Percentiles rank a stretch among this genome's conserved stretches.
Conservation (phyloP, 2,888 invertebrate species). For the Stenodera caucasica region DNA sequence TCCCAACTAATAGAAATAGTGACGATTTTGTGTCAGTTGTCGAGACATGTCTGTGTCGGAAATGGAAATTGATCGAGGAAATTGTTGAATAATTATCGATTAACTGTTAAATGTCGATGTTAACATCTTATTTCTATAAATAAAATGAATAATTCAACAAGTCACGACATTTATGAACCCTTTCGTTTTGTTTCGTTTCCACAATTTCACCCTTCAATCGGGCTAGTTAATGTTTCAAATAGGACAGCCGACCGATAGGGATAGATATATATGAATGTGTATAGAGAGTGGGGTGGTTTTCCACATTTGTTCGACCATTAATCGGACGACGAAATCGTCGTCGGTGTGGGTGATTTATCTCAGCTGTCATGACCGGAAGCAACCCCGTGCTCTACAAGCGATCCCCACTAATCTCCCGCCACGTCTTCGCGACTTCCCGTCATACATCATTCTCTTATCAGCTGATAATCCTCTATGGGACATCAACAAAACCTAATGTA, state of each 20-base stretch:
- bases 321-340: constrained; percentile 48
- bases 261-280: too few relatives aligned
- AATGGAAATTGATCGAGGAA: neutral
- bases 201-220: neutral
- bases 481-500: constrained; percentile 40
- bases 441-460: constrained; percentile 54
- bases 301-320: constrained; percentile 57
- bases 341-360: constrained; percentile 52
- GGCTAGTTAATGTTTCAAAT: too few relatives aligned
- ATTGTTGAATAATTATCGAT: constrained; percentile 7
- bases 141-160: constrained; percentile 1
- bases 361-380: constrained; percentile 55
- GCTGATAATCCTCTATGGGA: constrained; percentile 47
- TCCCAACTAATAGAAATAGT: neutral
- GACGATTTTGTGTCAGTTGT: neutral
- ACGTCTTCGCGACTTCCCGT: constrained; percentile 56
- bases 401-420: constrained; percentile 55
- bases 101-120: neutral
- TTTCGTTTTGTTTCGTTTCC: neutral
- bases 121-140: constrained; percentile 4
- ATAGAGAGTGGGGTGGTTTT: constrained; percentile 48
- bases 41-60: neutral
- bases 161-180: neutral
- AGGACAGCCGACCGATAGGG: too few relatives aligned
- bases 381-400: constrained; percentile 54